A percentile compares a stretch with the other conserved stretches of the same genome.
Evolutionary conservation across 2,113 vertebrate species (phyloP).

Genomic region (Nestor notabilis): DNA sequence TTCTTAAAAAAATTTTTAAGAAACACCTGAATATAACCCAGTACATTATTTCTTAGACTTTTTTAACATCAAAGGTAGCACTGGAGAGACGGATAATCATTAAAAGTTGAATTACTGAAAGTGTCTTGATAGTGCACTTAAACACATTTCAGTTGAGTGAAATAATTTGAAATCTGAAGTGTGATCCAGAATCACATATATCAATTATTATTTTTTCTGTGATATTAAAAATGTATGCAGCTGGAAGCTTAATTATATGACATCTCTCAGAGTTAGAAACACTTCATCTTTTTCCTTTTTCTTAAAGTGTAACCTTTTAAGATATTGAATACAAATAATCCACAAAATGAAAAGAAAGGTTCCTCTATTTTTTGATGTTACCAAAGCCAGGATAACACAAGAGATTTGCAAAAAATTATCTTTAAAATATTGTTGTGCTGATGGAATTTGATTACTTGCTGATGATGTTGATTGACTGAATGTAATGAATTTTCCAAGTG

Average conservation of each 20-base stretch:
- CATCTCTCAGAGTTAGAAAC: conserved; percentile 43
- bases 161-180: conserved; percentile 76
- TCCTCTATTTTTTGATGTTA: conserved; percentile 20
- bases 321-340: conserved; percentile 50
- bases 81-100: conserved; percentile 67
- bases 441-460: conserved; percentile 16
- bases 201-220: conserved; percentile 74
- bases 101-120: conserved; percentile 74
- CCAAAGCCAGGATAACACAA: conserved; percentile 17
- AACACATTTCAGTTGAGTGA: conserved; percentile 64
- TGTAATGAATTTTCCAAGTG: conserved; percentile 12
- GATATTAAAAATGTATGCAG: conserved; percentile 71
- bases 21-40: conserved; percentile 69
- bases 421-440: conserved; percentile 9
- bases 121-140: conserved; percentile 70
- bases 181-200: conserved; percentile 72
- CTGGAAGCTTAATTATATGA: conserved; percentile 67
- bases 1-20: conserved; percentile 81
- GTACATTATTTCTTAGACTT: conserved; percentile 69
- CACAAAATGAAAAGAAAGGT: conserved; percentile 1
- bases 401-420: conserved; percentile 27
- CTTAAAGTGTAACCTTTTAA: conserved; percentile 29
- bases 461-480: not conserved
- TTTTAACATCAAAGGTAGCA: conserved; percentile 77
- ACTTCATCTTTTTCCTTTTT: not conserved